These are phyloP conservation scores for Bubo blakistoni DNA, from an alignment of 2,113 vertebrate genomes.

Conservation along the genomic window DNA sequence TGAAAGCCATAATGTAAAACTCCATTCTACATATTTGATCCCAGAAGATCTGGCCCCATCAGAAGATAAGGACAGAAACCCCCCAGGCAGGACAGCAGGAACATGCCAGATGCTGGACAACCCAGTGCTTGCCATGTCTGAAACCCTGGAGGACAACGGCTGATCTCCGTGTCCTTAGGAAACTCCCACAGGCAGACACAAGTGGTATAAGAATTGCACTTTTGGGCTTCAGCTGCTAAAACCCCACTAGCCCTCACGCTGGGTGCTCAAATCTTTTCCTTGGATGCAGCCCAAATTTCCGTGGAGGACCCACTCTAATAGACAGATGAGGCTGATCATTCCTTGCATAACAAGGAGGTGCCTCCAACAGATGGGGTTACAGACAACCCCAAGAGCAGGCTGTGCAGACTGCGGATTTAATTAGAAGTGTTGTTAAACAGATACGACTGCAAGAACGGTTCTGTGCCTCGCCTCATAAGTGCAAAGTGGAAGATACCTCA, in stretches of 20 bases:
- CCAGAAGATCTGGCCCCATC: not conserved
- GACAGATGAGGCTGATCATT: not conserved
- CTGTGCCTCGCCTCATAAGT: not conserved
- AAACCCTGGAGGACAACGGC: not conserved
- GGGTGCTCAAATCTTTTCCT: not conserved
- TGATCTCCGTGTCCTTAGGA: not conserved
- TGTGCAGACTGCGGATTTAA: not conserved
- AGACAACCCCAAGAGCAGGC: not conserved
- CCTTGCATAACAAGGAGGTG: not conserved
- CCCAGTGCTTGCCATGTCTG: not conserved
- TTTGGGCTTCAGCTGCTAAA: not conserved
- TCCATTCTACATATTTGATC: not conserved
- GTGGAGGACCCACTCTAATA: not conserved
- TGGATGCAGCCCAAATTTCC: not conserved
- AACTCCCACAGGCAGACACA: not conserved
- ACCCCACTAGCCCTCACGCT: not conserved
- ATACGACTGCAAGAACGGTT: not conserved
- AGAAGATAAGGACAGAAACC: not conserved
- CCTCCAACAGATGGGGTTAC: slow-evolving; percentile 25
- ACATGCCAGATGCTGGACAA: not conserved
- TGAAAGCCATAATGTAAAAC: not conserved
- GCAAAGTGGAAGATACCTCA: not conserved
- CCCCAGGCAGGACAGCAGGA: not conserved
- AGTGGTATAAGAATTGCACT: not conserved
- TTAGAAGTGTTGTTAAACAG: slow-evolving; percentile 8